Base-by-base conservation (phyloP, 2,888 invertebrate genomes). In the Plusia festucae region DNA sequence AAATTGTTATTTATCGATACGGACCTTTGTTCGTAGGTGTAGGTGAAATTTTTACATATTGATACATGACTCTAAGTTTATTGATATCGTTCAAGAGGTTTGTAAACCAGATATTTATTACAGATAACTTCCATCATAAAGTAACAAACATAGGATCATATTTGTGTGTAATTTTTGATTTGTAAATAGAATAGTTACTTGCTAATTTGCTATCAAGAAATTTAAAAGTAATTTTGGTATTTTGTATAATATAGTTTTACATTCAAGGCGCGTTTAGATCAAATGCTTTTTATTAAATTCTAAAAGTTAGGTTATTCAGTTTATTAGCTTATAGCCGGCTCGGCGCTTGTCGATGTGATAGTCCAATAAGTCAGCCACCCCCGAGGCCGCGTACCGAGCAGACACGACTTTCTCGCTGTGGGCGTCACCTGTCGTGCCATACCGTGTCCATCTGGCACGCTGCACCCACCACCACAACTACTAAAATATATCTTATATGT, bases 391-490 rank as follows among this genome's bases (percentile, higher is more conserved):
- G 79, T 69, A 66, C 72, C 70, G 71, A 77, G 70, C 76, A 79
- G 83, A 84, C 81, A 83, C 82, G 83, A 88, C 90, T 91, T 91
- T 91, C 91, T 85, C 87, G 85, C 78, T 71, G 90, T 91, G 88
- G 91, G 90, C 90, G 91, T 86, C 88, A 88, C 90, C 90, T 90
- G 88, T 85, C 84, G 88, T 87, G 85, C 85, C 78, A 76, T 88
- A 88, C 87, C 82, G 82, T 81, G 78, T 78, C 78, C 85, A 78
- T 59, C 72, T 71, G 63, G 73, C 82, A 73, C 68, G 72, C 70
- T 63, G 59, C 40, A 52, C 51, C 40, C 64, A 63, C 61, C 53
- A 55, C 54, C 22, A 15, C 54, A n/a, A 53, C 18, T 51, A 27
- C 57, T 65, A 73, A 65, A 73, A 62, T 73, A 68, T 67, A 76